Conservation (phyloP, 2,888 invertebrate species). For the Apamea epomidion region DNA sequence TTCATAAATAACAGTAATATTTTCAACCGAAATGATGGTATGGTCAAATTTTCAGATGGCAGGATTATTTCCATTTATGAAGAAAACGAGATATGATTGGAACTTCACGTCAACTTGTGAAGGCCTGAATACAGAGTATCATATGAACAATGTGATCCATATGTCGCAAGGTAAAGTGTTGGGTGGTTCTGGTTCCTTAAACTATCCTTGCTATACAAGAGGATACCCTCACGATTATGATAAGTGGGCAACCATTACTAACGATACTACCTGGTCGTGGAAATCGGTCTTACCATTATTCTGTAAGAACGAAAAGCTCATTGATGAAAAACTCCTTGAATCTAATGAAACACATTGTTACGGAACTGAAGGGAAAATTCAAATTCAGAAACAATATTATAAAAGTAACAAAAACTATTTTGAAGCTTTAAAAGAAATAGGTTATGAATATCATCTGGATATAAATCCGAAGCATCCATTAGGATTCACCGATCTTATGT, state of each 20-base stretch:
- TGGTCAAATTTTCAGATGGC: slow-evolving; percentile 6
- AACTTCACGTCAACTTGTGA: slow-evolving; percentile 70
- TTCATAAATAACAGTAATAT: no score
- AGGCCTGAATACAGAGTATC: slow-evolving; percentile 41
- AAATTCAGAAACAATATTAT: slow-evolving; percentile 72
- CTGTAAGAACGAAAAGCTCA: slow-evolving; percentile 25
- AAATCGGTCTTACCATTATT: slow-evolving; percentile 22
- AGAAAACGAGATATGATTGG: slow-evolving; percentile 68
- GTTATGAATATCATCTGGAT: slow-evolving; percentile 71
- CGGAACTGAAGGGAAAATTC: slow-evolving; percentile 80
- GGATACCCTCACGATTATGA: slow-evolving; percentile 42
- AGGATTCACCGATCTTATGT: slow-evolving; percentile 84
- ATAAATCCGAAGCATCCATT: slow-evolving; percentile 60
- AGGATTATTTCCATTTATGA: slow-evolving; percentile 60
- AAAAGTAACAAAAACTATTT: slow-evolving; percentile 66
- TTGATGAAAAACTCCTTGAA: slow-evolving; percentile 18
- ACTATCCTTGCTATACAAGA: slow-evolving; percentile 5
- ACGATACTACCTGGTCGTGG: slow-evolving; percentile 43
- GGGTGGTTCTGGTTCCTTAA: slow-evolving; percentile 60
- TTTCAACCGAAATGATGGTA: no score
- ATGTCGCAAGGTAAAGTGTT: slow-evolving; percentile 73
- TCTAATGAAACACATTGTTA: slow-evolving; percentile 68
- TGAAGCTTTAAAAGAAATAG: slow-evolving; percentile 82
- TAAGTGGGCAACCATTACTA: slow-evolving; percentile 33
- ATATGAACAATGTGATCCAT: slow-evolving; percentile 47